phyloP scores from a whole-genome alignment of 2,888 invertebrate species.

The Hydroisotoma schaefferi region DNA sequence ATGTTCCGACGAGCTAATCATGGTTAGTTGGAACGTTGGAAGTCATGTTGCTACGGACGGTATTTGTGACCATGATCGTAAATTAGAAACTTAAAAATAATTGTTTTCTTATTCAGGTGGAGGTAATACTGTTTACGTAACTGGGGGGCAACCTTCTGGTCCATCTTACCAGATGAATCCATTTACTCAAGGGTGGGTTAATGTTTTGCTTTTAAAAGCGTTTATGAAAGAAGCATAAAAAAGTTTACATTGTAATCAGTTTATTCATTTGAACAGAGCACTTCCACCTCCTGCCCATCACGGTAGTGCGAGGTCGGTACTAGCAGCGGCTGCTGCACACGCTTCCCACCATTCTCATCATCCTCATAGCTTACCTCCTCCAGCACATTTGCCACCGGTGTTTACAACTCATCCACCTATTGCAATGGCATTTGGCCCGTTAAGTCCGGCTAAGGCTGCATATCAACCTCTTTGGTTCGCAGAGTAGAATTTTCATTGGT shows the following conservation, averaged over 20 bases:
- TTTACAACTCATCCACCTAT: slow-evolving; percentile 66
- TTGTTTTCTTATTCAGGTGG: slow-evolving; percentile 30
- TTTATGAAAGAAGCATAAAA: background rate
- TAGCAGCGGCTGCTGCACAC: slow-evolving; percentile 55
- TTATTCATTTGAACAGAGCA: slow-evolving; percentile 53
- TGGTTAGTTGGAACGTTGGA: slow-evolving; percentile 24
- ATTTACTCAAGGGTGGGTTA: slow-evolving; percentile 50
- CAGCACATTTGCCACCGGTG: slow-evolving; percentile 51
- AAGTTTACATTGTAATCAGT: background rate
- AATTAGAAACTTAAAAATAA: too few relatives aligned
- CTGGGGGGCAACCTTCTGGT: slow-evolving; percentile 36
- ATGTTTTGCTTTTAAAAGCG: background rate
- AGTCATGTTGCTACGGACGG: background rate
- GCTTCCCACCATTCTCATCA: slow-evolving; percentile 64
- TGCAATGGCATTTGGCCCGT: slow-evolving; percentile 61
- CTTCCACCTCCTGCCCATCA: slow-evolving; percentile 81
- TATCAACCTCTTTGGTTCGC: slow-evolving; percentile 72
- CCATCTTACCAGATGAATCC: slow-evolving; percentile 55
- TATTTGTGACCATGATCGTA: background rate
- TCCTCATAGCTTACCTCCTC: slow-evolving; percentile 67
- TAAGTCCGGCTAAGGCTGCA: slow-evolving; percentile 68
- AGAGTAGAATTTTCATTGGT: slow-evolving; percentile 59
- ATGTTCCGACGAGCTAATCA: slow-evolving; percentile 43
- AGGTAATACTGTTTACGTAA: slow-evolving; percentile 45
- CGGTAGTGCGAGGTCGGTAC: slow-evolving; percentile 66